Percentiles rank a stretch among this genome's conserved stretches.
Conservation (phyloP, 2,888 invertebrate genomes). For the Euspilapteryx auroguttella region DNA sequence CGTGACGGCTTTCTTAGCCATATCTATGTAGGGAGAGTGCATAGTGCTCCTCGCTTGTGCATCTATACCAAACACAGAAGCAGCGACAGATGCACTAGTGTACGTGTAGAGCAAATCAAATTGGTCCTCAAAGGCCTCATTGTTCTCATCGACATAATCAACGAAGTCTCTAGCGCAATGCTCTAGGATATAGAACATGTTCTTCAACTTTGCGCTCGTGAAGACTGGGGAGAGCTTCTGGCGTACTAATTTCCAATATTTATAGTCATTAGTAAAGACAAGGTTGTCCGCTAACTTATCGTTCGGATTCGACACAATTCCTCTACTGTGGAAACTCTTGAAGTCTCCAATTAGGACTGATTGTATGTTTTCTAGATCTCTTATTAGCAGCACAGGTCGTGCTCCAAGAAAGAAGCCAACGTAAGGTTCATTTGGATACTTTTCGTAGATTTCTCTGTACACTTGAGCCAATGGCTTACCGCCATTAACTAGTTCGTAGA, state of each 20-base stretch:
- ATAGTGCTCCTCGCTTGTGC: conserved; percentile 22
- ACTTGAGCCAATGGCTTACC: not conserved
- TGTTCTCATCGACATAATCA: conserved; percentile 15
- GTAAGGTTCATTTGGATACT: conserved; percentile 13
- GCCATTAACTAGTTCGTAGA: not conserved
- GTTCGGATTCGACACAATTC: conserved; percentile 17
- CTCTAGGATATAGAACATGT: conserved; percentile 34
- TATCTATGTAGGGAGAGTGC: conserved; percentile 26
- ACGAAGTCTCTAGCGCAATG: conserved; percentile 27
- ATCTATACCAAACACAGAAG: conserved; percentile 42
- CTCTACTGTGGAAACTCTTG: conserved; percentile 25
- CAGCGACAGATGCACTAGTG: conserved; percentile 27
- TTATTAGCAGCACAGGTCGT: conserved; percentile 20
- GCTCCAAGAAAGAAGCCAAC: conserved; percentile 20
- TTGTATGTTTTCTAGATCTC: conserved; percentile 25
- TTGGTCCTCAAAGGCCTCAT: conserved; percentile 14
- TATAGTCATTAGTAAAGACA: conserved; percentile 23
- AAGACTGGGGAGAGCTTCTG: conserved; percentile 37
- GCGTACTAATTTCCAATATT: conserved; percentile 31
- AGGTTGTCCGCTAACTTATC: conserved; percentile 27
- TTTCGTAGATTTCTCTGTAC: conserved; percentile 15
- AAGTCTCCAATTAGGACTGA: conserved; percentile 24
- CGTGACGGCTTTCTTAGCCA: conserved; percentile 18
- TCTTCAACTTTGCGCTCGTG: conserved; percentile 28
- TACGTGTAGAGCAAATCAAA: conserved; percentile 24